A percentile compares a stretch with the other conserved stretches of the same genome.
Evolutionary conservation across 2,888 invertebrate genomes (phyloP).

Genomic region (Nomada hirtipes): DNA sequence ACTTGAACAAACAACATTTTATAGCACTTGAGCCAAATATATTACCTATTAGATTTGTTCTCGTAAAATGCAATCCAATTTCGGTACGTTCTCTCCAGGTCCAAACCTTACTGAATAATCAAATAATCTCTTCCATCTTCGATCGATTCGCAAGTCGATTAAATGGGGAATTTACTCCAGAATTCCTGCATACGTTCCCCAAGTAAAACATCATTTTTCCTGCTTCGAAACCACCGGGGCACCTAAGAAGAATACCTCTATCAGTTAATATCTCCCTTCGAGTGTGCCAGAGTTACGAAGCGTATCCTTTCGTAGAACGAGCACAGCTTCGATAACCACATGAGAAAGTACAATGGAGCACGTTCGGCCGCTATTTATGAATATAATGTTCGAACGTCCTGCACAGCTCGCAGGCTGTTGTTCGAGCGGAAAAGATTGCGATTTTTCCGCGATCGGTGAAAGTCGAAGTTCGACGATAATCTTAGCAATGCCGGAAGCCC

Average conservation of each 20-base stretch:
- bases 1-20: too few species aligned
- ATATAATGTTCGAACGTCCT: conserved; percentile 62
- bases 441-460: conserved; percentile 72
- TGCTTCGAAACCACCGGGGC: neutral
- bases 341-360: conserved; percentile 60
- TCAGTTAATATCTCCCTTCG: conserved; percentile 39
- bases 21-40: neutral
- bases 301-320: conserved; percentile 41
- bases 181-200: neutral
- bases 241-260: conserved; percentile 28
- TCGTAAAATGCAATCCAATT: neutral
- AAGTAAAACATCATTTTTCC: neutral
- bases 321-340: conserved; percentile 41
- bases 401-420: conserved; percentile 54
- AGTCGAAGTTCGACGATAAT: conserved; percentile 69
- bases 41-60: conserved; percentile 11
- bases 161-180: neutral
- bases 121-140: neutral
- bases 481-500: conserved; percentile 69
- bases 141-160: conserved; percentile 9
- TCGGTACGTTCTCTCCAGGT: neutral
- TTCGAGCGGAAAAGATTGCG: conserved; percentile 59
- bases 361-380: conserved; percentile 59
- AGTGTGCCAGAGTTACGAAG: conserved; percentile 32
- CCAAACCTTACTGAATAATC: neutral